Percentiles rank a stretch among this genome's conserved stretches.
These are phyloP conservation scores for Nannoperca australis DNA, from an alignment of 2,797 vertebrate species.

Conservation along the genomic window DNA sequence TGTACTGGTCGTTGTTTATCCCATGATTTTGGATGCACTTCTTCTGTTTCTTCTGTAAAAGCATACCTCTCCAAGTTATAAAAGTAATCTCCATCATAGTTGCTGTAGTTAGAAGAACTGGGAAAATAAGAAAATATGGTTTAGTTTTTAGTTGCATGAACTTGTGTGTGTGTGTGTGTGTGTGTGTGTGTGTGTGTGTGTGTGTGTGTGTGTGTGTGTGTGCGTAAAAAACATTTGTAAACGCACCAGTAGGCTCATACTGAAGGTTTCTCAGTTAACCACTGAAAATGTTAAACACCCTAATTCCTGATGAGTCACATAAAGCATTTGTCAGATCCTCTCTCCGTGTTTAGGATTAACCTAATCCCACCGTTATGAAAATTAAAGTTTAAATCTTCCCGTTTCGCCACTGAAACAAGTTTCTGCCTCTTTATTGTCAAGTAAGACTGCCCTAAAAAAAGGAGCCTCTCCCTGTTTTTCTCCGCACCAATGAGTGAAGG, in stretches of 20 bases:
- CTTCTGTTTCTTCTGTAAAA: neutral
- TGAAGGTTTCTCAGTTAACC: slow-evolving; percentile 38
- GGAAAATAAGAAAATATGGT: neutral
- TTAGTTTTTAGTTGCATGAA: slow-evolving; percentile 12
- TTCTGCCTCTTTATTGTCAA: slow-evolving; percentile 64
- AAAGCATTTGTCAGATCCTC: slow-evolving; percentile 70
- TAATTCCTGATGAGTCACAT: slow-evolving; percentile 76
- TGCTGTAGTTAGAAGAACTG: neutral
- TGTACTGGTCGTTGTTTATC: neutral
- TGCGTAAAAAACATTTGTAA: neutral
- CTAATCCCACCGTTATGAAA: slow-evolving; percentile 78
- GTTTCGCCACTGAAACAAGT: slow-evolving; percentile 65
- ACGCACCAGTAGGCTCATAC: neutral
- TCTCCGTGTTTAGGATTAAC: slow-evolving; percentile 75
- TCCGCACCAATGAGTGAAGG: slow-evolving; percentile 72
- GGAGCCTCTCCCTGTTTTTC: slow-evolving; percentile 29
- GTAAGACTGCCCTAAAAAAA: slow-evolving; percentile 64
- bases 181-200: neutral
- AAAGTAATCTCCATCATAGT: neutral
- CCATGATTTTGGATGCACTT: neutral
- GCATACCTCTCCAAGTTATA: neutral
- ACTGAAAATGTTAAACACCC: slow-evolving; percentile 66
- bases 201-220: neutral
- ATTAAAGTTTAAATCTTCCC: slow-evolving; percentile 68
- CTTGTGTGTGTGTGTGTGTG: neutral